Evolutionary conservation across 2,888 invertebrate species (phyloP).

Genomic region (Seira sanloemensis): DNA sequence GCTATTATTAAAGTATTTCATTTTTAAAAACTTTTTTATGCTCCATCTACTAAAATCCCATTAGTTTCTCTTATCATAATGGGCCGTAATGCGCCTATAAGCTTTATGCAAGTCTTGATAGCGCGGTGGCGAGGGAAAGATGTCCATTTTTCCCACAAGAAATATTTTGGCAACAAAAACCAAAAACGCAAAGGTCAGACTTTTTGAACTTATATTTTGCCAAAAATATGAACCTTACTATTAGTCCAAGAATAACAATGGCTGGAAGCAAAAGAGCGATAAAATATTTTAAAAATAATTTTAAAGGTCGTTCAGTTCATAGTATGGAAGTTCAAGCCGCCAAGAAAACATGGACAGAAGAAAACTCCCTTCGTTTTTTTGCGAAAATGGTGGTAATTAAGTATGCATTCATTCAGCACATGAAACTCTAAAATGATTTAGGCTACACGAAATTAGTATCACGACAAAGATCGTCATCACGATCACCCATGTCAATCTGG

Average conservation of each 20-base stretch:
- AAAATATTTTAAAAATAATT: no score
- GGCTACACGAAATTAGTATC: neutral
- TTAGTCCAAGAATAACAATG: neutral
- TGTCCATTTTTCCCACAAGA: neutral
- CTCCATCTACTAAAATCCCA: neutral
- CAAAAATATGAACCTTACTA: neutral
- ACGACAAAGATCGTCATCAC: neutral
- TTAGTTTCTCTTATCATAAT: no score
- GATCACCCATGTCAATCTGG: neutral
- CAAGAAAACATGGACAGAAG: no score
- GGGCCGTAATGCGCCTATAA: neutral
- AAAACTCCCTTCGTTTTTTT: neutral
- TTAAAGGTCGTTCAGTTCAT: no score
- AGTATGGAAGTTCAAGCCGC: no score
- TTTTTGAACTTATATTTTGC: neutral
- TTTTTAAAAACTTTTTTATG: conserved; percentile 25
- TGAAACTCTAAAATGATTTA: neutral
- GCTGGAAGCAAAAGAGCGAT: neutral
- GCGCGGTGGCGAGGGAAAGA: neutral
- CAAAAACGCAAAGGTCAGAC: neutral
- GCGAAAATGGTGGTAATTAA: conserved; percentile 16
- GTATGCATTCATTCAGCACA: neutral
- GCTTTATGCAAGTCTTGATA: neutral
- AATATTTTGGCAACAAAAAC: no score
- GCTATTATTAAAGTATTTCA: neutral